A percentile compares a stretch with the other conserved stretches of the same genome.
These are phyloP conservation scores for Drosophila navojoa DNA, from an alignment of 1,140 invertebrate species.

Conservation along the genomic window DNA sequence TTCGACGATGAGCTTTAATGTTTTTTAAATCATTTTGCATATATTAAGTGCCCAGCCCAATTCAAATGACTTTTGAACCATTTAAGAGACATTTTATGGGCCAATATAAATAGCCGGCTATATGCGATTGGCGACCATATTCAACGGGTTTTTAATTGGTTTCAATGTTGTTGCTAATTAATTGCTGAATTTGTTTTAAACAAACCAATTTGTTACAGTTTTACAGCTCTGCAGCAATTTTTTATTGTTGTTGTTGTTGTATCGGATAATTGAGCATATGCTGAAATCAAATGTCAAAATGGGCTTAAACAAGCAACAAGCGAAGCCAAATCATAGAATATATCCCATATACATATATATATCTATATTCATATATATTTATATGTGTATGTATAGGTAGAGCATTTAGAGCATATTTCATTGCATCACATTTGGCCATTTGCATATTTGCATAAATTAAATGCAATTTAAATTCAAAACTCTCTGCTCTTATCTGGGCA, in stretches of 20 bases:
- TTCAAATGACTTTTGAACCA: neutral
- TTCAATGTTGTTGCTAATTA: constrained; percentile 4
- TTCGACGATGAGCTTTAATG: neutral
- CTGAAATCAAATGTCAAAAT: neutral
- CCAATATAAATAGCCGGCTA: neutral
- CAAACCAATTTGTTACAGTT: neutral
- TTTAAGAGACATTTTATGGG: constrained; percentile 1
- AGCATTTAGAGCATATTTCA: too few species aligned
- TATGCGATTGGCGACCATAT: constrained; percentile 1
- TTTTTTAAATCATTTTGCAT: neutral
- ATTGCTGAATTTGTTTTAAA: neutral
- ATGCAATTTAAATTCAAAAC: neutral
- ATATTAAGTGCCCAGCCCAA: neutral
- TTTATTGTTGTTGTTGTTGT: too few species aligned
- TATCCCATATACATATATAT: too few species aligned
- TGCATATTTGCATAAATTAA: constrained; percentile 4
- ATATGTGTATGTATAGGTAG: too few species aligned
- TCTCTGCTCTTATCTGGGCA: too few species aligned
- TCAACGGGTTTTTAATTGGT: constrained; percentile 1
- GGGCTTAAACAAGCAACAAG: too few species aligned
- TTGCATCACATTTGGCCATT: neutral
- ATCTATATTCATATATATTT: too few species aligned
- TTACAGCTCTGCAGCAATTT: neutral
- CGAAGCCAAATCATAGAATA: too few species aligned
- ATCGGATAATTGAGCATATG: neutral